Evolutionary conservation across 2,797 vertebrate genomes (phyloP), one percentile per base, ranked within the genome.

Genomic region (Lycodopsis pacificus): DNA sequence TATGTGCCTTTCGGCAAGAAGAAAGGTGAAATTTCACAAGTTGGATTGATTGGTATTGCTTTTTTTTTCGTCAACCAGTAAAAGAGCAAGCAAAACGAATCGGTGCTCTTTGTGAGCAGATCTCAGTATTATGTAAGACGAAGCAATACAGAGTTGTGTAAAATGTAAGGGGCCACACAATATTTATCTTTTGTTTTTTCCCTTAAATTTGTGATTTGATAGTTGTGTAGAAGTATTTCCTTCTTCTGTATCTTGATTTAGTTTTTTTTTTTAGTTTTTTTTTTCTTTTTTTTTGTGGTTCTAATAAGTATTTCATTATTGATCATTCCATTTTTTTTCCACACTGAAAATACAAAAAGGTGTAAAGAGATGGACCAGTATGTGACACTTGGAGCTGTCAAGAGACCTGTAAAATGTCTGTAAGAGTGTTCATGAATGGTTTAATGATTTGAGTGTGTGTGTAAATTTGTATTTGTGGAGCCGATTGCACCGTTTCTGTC

Each of bases 51-150:
- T 34, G 67, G 54, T 89, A 79, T 91, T 90, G 81, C 65, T 84
- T 85, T 86, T 76, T 58, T 61, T 73, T 49, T 25, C 25, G 66
- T 71, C 20, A 61, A 64, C 57, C 5, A 32, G 42, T 63, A 80
- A 68, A 65, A 82, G 66, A 80, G 75, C 70, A 83, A 82, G 80
- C 56, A 79, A 76, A 81, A 86, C 69, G 78, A 78, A 69, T 86
- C 69, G 7, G 56, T 84, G 85, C 86, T 91, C 86, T 72, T 77
- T 76, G 73, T 69, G 79, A 84, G 88, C 87, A 77, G 65, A 77
- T 86, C 87, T 94, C 94, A 94, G 95, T 95, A 93, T 96, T 95
- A 94, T 90, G 84, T 93, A 94, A 93, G 88, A 94, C 77, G 83
- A 90, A 95, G 94, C 95, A 96, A 96, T 96, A 95, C 89, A 72